Percentiles rank a stretch among this genome's conserved stretches.
Evolutionary conservation across 2,797 vertebrate genomes (phyloP).

Genomic region (Prionace glauca): DNA sequence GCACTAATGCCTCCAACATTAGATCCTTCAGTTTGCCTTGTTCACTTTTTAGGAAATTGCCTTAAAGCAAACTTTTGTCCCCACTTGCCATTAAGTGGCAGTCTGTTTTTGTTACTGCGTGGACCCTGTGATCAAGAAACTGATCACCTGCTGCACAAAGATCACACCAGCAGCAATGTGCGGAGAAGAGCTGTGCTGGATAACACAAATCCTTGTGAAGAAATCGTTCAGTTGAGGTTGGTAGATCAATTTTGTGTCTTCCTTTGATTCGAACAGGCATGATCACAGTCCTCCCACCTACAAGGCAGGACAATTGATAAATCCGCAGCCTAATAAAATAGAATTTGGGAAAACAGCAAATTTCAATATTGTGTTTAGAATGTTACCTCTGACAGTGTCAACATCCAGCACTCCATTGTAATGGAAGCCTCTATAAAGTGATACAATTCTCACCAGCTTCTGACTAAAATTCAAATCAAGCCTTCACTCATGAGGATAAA

Average conservation of each 20-base stretch:
- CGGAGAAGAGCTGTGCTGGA: not conserved
- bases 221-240: not conserved
- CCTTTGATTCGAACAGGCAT: not conserved
- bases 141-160: not conserved
- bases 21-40: not conserved
- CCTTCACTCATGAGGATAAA: not conserved
- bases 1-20: not conserved
- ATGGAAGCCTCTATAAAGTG: not conserved
- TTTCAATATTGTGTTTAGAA: not conserved
- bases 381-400: not conserved
- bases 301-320: not conserved
- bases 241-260: not conserved
- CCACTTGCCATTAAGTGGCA: not conserved
- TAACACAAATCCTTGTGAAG: not conserved
- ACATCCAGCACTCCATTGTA: not conserved
- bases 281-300: not conserved
- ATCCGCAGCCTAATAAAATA: not conserved
- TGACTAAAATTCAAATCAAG: not conserved
- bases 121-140: not conserved
- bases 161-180: not conserved
- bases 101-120: not conserved
- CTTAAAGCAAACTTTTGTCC: not conserved
- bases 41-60: not conserved
- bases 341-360: not conserved
- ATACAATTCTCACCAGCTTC: not conserved